A percentile compares a stretch with the other conserved stretches of the same genome.
These are phyloP conservation scores for Irena cyanogastra DNA, from an alignment of 2,113 vertebrate genomes.

Conservation along the genomic window DNA sequence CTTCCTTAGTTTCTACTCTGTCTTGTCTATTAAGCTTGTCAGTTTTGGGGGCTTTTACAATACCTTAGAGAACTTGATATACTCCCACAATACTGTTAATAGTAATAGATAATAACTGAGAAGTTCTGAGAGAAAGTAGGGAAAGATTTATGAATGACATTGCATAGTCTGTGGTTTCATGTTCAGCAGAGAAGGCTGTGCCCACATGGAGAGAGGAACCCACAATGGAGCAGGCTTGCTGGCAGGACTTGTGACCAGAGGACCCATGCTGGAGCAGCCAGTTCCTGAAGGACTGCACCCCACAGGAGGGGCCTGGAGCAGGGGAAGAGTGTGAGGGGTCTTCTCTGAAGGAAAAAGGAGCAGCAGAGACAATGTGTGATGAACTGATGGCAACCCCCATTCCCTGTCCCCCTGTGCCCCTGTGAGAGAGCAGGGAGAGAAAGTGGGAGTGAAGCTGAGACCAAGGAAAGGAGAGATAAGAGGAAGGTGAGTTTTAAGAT, in stretches of 20 bases:
- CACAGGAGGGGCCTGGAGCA: neutral
- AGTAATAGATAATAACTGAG: neutral
- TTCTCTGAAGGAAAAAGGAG: neutral
- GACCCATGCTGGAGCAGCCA: neutral
- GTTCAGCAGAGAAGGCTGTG: neutral
- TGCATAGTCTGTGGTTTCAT: neutral
- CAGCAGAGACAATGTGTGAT: neutral
- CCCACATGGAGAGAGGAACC: rapidly evolving
- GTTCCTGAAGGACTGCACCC: neutral
- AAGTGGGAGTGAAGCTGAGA: rapidly evolving
- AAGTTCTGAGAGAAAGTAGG: neutral
- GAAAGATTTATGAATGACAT: neutral
- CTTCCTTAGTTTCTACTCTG: neutral
- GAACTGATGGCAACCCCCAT: too few relatives aligned
- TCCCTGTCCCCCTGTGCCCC: neutral
- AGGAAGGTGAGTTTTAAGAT: neutral
- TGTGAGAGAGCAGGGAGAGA: neutral
- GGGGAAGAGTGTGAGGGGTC: neutral
- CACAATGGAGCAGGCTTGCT: neutral
- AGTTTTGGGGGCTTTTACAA: neutral
- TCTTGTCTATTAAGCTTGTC: neutral
- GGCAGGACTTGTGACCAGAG: neutral
- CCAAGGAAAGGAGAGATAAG: neutral
- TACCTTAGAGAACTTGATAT: neutral
- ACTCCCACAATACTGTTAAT: neutral